Evolutionary conservation across 2,797 vertebrate genomes (phyloP), one percentile per base, ranked within the genome.

Genomic region (Poeciliopsis turneri): DNA sequence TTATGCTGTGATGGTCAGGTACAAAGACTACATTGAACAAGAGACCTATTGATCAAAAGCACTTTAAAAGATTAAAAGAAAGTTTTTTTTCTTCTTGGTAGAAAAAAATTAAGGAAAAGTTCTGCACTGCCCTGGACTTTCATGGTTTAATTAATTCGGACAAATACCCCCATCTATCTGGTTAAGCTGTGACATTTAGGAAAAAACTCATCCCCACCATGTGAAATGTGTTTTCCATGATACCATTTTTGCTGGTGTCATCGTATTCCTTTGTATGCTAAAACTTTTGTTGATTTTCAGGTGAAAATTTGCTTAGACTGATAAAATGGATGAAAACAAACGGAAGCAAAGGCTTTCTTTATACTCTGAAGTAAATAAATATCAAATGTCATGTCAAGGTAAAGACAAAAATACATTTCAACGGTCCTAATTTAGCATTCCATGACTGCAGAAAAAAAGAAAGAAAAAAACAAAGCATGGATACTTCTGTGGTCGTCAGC

Each of bases 401-500:
- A 82, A 76, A 30, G 57, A 76, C 76, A 82, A 80, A 78, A 15
- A n/a, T 33, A 20, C 43, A 75, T 83, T 86, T 74, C 64, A 80
- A 82, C 84, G 80, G 82, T 81, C 41, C 69, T 80, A 78, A 70
- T 81, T 78, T 46, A 81, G 72, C 47, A 83, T 84, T 69, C 78
- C 0, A 25, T 85, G 78, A 84, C 84, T 72, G 78, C 75, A 89
- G 83, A 57, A 87, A 75, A 84, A 80, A 80, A 84, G 0, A 11
- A 11, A 70, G 8, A 55, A 16, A 72, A 72, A 81, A 84, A 89
- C 77, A 90, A 91, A 88, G 85, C 78, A 75, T 28, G n/a, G 74
- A 41, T 55, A 81, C 75, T 74, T 83, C 46, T 68, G 59, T 80
- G 74, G 79, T 64, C 28, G 18, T 78, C 76, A 79, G 83, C 69